A percentile compares a stretch with the other conserved stretches of the same genome.
Conservation (phyloP, 1,140 invertebrate genomes). For the Chironomus striatipennis region DNA sequence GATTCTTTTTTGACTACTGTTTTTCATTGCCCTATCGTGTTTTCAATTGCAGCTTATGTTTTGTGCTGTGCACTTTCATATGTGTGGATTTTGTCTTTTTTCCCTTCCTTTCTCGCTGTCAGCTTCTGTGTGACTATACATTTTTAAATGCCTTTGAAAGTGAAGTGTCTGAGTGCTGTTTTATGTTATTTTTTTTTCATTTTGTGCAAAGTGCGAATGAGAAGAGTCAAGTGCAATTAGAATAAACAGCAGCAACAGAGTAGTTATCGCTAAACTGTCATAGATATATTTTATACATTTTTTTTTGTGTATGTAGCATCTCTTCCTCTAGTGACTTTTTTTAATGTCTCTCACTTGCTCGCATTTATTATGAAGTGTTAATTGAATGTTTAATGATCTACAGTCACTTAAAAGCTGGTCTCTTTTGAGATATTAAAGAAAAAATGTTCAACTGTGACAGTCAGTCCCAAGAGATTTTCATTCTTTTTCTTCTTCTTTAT, state of each 20-base stretch:
- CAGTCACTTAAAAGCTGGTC: not conserved
- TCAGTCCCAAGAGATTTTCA: constrained; percentile 13
- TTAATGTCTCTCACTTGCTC: not conserved
- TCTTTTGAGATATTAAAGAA: not conserved
- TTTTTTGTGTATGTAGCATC: too few relatives aligned
- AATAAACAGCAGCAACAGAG: not conserved
- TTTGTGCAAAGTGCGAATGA: not conserved
- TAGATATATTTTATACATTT: not conserved
- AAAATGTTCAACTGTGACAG: not conserved
- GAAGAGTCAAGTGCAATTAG: constrained; percentile 16
- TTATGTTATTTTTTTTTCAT: too few relatives aligned
- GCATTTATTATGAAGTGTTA: not conserved
- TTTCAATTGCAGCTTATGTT: too few relatives aligned
- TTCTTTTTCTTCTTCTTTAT: not conserved
- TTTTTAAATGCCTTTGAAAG: too few relatives aligned
- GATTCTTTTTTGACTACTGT: too few relatives aligned
- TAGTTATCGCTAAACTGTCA: not conserved
- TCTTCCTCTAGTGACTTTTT: constrained; percentile 1
- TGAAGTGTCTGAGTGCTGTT: too few relatives aligned
- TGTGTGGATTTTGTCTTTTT: too few relatives aligned
- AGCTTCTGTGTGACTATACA: too few relatives aligned
- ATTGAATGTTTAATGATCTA: constrained; percentile 14
- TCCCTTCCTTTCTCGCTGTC: too few relatives aligned
- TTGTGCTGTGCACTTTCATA: too few relatives aligned
- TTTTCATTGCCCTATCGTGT: too few relatives aligned